These are phyloP conservation scores for Scaptomyza flava DNA, from an alignment of 2,888 invertebrate genomes.

Conservation along the genomic window DNA sequence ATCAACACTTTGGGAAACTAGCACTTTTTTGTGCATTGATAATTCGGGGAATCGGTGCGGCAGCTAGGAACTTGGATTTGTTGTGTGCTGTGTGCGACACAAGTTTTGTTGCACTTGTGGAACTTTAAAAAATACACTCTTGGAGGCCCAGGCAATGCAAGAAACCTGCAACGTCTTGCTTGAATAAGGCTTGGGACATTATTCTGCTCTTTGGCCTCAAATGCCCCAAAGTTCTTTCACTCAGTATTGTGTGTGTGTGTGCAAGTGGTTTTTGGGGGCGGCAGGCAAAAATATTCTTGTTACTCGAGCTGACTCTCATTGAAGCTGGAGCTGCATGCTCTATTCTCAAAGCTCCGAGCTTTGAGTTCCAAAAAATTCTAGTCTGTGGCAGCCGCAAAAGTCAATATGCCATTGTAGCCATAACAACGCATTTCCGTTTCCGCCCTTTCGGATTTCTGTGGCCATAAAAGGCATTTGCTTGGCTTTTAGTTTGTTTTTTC, in stretches of 20 bases:
- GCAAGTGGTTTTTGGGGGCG: background rate
- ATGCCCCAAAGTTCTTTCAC: conserved; percentile 6
- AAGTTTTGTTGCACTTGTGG: conserved; percentile 23
- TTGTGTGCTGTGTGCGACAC: background rate
- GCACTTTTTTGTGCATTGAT: background rate
- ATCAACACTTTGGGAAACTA: background rate
- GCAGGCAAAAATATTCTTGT: conserved; percentile 44
- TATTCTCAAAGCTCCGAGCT: background rate
- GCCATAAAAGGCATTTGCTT: conserved; percentile 43
- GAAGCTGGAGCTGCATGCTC: background rate
- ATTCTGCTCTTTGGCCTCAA: conserved; percentile 13
- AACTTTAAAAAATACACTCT: conserved; percentile 42
- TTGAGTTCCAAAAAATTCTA: background rate
- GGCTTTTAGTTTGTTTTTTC: too few relatives aligned
- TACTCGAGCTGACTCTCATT: conserved; percentile 19
- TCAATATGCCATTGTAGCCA: conserved; percentile 44
- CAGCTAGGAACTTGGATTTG: conserved; percentile 15
- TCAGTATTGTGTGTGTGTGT: background rate
- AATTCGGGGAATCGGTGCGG: conserved; percentile 1
- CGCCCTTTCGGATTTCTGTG: conserved; percentile 29
- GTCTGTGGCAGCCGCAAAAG: conserved; percentile 18
- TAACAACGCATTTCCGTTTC: conserved; percentile 55
- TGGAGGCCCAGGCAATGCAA: background rate
- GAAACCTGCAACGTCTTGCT: background rate
- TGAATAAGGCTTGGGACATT: background rate